A percentile compares a stretch with the other conserved stretches of the same genome.
phyloP scores from a whole-genome alignment of 2,888 invertebrate genomes.

The Caenorhabditis sp. region DNA sequence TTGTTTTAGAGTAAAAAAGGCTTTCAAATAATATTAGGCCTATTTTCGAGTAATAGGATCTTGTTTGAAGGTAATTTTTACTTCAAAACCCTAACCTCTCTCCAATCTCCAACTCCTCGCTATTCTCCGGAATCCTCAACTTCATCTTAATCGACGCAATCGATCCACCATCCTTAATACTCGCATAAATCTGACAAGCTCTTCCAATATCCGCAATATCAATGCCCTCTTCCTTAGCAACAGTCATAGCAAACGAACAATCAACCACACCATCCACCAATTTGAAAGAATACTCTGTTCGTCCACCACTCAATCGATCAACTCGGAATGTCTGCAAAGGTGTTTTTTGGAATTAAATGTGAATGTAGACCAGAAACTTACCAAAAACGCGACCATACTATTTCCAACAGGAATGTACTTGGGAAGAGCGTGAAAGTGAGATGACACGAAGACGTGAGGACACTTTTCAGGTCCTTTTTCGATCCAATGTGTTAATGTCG shows the following conservation, averaged over 20 bases:
- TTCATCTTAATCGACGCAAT: background rate
- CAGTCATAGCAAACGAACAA: slow-evolving; percentile 78
- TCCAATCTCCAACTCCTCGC: slow-evolving; percentile 6
- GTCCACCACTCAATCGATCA: slow-evolving; percentile 21
- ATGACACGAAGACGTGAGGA: slow-evolving; percentile 82
- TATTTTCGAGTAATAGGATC: too few relatives aligned
- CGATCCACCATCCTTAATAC: slow-evolving; percentile 9
- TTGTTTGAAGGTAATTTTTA: too few relatives aligned
- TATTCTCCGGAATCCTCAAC: background rate
- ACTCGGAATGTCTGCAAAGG: slow-evolving; percentile 45
- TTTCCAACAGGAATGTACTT: slow-evolving; percentile 21
- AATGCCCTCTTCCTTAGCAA: slow-evolving; percentile 78
- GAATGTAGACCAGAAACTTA: background rate
- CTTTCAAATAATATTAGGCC: too few relatives aligned
- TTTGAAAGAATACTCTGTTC: slow-evolving; percentile 41
- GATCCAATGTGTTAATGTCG: slow-evolving; percentile 79
- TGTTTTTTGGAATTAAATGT: background rate
- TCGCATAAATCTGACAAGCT: slow-evolving; percentile 71
- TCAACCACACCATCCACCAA: slow-evolving; percentile 76
- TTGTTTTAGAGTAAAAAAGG: too few relatives aligned
- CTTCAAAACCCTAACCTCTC: background rate
- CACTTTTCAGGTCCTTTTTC: slow-evolving; percentile 73
- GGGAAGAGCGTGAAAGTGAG: slow-evolving; percentile 80
- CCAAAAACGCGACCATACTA: slow-evolving; percentile 40
- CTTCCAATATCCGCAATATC: slow-evolving; percentile 75